phyloP scores from a whole-genome alignment of 2,113 vertebrate species.

The Columba livia region DNA sequence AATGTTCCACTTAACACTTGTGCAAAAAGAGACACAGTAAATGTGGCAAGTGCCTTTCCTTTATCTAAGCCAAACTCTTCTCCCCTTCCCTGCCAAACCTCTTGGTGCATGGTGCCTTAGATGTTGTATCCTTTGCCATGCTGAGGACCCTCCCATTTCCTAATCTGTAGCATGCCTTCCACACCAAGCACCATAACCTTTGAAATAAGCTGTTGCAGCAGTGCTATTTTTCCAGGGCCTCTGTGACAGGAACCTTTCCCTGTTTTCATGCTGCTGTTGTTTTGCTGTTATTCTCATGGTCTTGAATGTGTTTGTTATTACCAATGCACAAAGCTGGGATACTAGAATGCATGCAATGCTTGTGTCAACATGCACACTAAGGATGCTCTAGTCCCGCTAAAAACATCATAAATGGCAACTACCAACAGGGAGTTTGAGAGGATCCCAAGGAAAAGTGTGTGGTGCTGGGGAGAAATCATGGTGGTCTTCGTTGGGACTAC shows the following conservation, averaged over 20 bases:
- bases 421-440: background rate
- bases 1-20: background rate
- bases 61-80: background rate
- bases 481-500: too few species aligned
- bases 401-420: background rate
- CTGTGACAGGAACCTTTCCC: background rate
- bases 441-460: background rate
- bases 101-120: background rate
- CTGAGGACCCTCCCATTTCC: background rate
- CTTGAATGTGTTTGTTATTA: background rate
- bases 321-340: background rate
- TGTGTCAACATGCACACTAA: background rate
- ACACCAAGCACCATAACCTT: background rate
- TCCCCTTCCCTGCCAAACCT: background rate
- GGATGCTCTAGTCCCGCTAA: background rate
- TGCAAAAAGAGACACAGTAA: background rate
- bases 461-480: background rate
- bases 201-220: background rate
- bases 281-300: background rate
- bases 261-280: background rate
- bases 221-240: background rate
- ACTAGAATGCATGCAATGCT: background rate
- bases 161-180: background rate
- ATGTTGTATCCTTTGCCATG: fast-evolving
- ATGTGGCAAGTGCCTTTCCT: background rate